Conservation (phyloP, 2,113 vertebrate species). For the Hylia prasina region DNA sequence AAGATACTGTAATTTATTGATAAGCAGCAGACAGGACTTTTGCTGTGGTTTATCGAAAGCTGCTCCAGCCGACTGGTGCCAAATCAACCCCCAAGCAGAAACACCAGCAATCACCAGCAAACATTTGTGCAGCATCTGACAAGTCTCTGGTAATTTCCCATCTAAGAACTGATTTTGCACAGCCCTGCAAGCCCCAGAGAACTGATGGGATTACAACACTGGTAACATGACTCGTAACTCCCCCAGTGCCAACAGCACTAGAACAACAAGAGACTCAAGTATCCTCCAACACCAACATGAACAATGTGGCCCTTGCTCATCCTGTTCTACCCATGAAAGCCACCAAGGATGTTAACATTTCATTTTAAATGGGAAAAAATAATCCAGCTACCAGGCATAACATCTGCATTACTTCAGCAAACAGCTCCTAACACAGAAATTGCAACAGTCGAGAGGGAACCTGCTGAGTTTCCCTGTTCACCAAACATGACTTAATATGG, state of each 20-base stretch:
- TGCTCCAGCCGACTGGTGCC: not conserved
- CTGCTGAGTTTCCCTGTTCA: not conserved
- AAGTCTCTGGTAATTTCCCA: conserved; percentile 40
- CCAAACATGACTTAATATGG: conserved; percentile 54
- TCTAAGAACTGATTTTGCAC: conserved; percentile 32
- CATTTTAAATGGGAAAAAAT: not conserved
- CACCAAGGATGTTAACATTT: not conserved
- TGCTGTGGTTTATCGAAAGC: not conserved
- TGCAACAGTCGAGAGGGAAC: not conserved
- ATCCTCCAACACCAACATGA: conserved; percentile 12
- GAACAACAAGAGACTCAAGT: conserved; percentile 6
- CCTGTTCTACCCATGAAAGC: not conserved
- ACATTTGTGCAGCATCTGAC: not conserved
- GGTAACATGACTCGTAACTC: conserved; percentile 1
- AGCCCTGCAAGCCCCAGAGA: not conserved
- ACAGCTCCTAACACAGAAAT: not conserved
- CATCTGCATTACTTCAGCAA: not conserved
- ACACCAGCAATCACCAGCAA: not conserved
- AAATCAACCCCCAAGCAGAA: not conserved
- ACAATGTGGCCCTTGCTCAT: not conserved
- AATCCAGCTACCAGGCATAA: not conserved
- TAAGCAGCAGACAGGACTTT: not conserved
- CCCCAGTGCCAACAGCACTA: not conserved
- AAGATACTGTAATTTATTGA: not conserved
- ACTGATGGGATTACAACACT: conserved; percentile 32